Evolutionary conservation across 2,888 invertebrate species (phyloP), one percentile per base, ranked within the genome.

Genomic region (Dynastes tityus): DNA sequence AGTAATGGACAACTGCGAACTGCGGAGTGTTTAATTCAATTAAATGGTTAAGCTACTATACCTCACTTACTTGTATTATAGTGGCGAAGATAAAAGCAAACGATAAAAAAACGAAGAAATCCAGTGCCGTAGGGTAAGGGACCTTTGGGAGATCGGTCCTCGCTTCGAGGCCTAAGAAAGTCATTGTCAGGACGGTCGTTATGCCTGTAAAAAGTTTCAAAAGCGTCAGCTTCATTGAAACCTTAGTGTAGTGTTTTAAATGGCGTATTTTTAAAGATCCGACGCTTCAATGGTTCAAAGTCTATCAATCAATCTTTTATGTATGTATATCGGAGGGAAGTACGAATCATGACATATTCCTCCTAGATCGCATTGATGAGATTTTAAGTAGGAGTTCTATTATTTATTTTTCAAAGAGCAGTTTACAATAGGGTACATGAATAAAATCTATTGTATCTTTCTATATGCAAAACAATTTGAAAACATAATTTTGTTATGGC

Each of bases 1-100:
- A 95, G 87, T 94, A 95, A 87, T 96, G 95, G 0, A 96, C 95
- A n/a, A 95, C 92, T 2, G 95, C 95, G 86, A 95, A 96, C 90
- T 91, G 84, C 80, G 84, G 85, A 81, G 27, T 45, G n/a, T 63
- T 49, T 22, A 78, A 74, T 58, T 64, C 32, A 49, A 40, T 53
- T 77, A 71, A 37, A 67, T 71, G 65, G 70, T 65, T 70, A 32
- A 27, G 16, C 22, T 11, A 11, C 63, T 64, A 22, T 13, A 51
- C 29, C 53, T 13, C 61, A 13, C 8, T 37, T 82, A 91, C 91
- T 89, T 95, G 95, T 79, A 95, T 92, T 79, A 96, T 95, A 1
- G 95, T 95, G 5, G 95, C 94, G 85, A 95, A 95, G 81, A 95
- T 95, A 85, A 95, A 95, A 2, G 92, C 93, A 86, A 95, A 96